These are phyloP conservation scores for Taurulus bubalis DNA, from an alignment of 2,113 vertebrate species.

Conservation along the genomic window DNA sequence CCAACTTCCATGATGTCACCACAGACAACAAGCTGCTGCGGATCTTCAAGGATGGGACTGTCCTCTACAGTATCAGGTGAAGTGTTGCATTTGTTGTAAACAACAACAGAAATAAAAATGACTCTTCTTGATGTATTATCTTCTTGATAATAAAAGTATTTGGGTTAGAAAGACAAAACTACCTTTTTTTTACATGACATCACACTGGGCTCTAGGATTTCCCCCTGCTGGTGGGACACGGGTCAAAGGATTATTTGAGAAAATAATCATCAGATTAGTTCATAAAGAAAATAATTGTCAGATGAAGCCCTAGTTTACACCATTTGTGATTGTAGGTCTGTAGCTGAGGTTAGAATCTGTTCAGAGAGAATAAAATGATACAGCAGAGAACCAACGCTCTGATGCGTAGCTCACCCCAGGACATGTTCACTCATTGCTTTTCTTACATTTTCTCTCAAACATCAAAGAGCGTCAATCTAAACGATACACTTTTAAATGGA, in stretches of 20 bases:
- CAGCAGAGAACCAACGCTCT: conserved; percentile 17
- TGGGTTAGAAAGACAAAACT: not conserved
- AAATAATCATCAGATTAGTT: not conserved
- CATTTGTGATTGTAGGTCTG: not conserved
- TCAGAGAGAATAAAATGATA: conserved; percentile 12
- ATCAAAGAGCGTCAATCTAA: conserved; percentile 69
- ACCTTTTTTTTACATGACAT: not conserved
- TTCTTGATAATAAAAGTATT: not conserved
- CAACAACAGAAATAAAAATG: not conserved
- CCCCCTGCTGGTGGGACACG: not conserved
- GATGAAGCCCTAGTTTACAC: not conserved
- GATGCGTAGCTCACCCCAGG: conserved; percentile 49
- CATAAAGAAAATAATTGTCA: not conserved
- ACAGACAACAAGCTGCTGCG: conserved; percentile 98
- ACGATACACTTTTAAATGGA: conserved; percentile 55
- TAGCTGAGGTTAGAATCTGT: conserved; percentile 11
- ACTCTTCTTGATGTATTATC: too few species aligned
- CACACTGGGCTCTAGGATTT: not conserved
- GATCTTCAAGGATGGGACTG: conserved; percentile 97
- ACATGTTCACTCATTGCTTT: conserved; percentile 58
- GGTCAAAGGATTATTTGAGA: not conserved
- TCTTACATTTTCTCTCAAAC: conserved; percentile 59
- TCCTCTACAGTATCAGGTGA: conserved; percentile 98
- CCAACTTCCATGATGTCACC: conserved; percentile 98
- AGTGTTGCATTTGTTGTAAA: not conserved